Conservation (phyloP, 2,888 invertebrate genomes). For the Danaus chrysippus region DNA sequence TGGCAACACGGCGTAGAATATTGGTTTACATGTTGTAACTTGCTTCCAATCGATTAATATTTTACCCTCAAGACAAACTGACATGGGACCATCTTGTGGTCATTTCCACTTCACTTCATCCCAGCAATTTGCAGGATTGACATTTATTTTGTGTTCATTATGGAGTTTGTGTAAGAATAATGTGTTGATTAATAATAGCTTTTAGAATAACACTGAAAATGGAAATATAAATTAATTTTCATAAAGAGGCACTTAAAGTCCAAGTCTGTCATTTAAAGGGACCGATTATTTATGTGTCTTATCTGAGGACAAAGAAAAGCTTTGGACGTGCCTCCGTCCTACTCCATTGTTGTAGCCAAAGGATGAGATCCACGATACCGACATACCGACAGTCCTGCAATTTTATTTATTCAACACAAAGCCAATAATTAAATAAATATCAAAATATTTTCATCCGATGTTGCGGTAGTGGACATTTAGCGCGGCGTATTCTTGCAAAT, state of each 20-base stretch:
- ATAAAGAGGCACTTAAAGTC: constrained; percentile 8
- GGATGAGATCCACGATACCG: constrained; percentile 17
- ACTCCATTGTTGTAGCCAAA: constrained; percentile 21
- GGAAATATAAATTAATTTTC: constrained; percentile 4
- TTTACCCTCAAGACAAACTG: constrained; percentile 59
- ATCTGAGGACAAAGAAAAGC: constrained; percentile 57
- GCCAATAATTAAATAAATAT: constrained; percentile 27
- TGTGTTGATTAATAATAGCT: constrained; percentile 1
- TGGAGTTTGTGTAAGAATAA: not conserved
- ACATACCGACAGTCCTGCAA: constrained; percentile 11
- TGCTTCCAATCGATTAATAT: constrained; percentile 53
- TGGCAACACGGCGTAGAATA: constrained; percentile 47
- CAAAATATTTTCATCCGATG: constrained; percentile 37
- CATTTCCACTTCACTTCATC: constrained; percentile 51
- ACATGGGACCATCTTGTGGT: constrained; percentile 53
- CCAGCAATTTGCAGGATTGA: constrained; percentile 48
- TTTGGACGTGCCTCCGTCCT: constrained; percentile 16
- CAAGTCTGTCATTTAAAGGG: constrained; percentile 50
- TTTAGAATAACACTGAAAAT: constrained; percentile 5
- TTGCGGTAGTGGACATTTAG: constrained; percentile 54
- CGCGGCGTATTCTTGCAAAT: constrained; percentile 57
- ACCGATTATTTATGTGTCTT: constrained; percentile 63
- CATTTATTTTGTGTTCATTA: constrained; percentile 19
- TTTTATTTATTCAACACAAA: constrained; percentile 13
- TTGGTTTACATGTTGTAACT: constrained; percentile 61